Evolutionary conservation across 1,140 invertebrate species (phyloP).

Genomic region (Teleopsis dalmanni): DNA sequence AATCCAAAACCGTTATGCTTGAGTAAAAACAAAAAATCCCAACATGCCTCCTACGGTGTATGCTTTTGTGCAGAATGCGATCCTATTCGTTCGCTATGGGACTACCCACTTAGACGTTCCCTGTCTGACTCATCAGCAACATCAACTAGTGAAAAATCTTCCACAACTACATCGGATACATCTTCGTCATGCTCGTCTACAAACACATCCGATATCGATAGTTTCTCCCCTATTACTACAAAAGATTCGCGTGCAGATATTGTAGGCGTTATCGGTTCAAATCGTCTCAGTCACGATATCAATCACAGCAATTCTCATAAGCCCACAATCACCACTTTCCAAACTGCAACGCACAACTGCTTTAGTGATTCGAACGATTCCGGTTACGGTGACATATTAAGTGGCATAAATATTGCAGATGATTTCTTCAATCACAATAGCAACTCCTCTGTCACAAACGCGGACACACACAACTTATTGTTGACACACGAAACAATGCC

Average conservation of each 20-base stretch:
- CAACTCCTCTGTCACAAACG: background rate
- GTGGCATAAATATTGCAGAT: conserved; percentile 36
- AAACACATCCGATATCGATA: conserved; percentile 13
- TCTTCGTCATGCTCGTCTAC: background rate
- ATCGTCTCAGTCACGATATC: conserved; percentile 19
- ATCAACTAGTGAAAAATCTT: background rate
- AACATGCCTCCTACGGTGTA: too few relatives aligned
- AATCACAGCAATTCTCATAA: conserved; percentile 1
- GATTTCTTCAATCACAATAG: conserved; percentile 3
- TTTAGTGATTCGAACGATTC: conserved; percentile 33
- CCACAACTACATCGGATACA: background rate
- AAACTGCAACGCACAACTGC: conserved; percentile 5
- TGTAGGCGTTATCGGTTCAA: conserved; percentile 41
- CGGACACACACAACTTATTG: background rate
- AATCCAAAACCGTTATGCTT: too few relatives aligned
- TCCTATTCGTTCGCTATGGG: conserved; percentile 69
- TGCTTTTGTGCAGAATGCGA: conserved; percentile 76
- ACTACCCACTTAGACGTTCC: conserved; percentile 36
- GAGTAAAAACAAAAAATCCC: too few relatives aligned
- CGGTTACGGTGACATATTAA: conserved; percentile 38
- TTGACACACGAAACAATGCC: background rate
- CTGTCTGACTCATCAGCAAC: conserved; percentile 30
- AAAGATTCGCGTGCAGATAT: conserved; percentile 33
- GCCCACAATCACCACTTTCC: background rate
- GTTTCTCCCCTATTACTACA: conserved; percentile 30